Conservation (phyloP, 1,140 invertebrate genomes). For the Wasmannia auropunctata region DNA sequence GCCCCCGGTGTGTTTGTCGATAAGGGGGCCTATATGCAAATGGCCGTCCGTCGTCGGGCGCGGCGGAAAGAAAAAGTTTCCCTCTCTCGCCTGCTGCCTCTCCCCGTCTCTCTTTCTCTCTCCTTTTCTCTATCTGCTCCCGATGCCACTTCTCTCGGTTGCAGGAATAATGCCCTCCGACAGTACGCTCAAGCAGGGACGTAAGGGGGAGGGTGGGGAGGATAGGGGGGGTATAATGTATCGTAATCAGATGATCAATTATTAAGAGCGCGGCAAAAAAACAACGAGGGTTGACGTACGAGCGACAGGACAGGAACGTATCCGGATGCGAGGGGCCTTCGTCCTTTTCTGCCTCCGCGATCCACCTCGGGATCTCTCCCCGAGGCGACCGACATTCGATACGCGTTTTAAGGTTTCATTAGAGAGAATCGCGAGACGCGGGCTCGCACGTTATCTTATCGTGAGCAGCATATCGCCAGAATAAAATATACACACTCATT, state of each 20-base stretch:
- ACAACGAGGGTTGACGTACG: conserved; percentile 85
- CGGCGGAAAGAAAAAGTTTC: conserved; percentile 72
- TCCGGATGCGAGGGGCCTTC: conserved; percentile 67
- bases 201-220: conserved; percentile 22
- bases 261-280: conserved; percentile 84
- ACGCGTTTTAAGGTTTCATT: conserved; percentile 10
- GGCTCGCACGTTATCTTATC: conserved; percentile 8
- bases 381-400: conserved; percentile 22
- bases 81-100: conserved; percentile 56
- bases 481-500: not conserved
- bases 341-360: conserved; percentile 25
- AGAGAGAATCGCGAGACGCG: conserved; percentile 17
- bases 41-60: conserved; percentile 76
- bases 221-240: conserved; percentile 80
- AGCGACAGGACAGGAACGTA: conserved; percentile 77
- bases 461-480: not conserved
- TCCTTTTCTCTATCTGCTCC: conserved; percentile 29
- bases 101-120: conserved; percentile 40
- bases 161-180: conserved; percentile 81
- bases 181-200: conserved; percentile 59
- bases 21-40: conserved; percentile 84
- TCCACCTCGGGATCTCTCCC: conserved; percentile 43
- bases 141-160: conserved; percentile 67
- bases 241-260: conserved; percentile 85
- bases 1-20: conserved; percentile 83